Conservation (phyloP, 2,797 vertebrate genomes). For the Myotis daubentonii region DNA sequence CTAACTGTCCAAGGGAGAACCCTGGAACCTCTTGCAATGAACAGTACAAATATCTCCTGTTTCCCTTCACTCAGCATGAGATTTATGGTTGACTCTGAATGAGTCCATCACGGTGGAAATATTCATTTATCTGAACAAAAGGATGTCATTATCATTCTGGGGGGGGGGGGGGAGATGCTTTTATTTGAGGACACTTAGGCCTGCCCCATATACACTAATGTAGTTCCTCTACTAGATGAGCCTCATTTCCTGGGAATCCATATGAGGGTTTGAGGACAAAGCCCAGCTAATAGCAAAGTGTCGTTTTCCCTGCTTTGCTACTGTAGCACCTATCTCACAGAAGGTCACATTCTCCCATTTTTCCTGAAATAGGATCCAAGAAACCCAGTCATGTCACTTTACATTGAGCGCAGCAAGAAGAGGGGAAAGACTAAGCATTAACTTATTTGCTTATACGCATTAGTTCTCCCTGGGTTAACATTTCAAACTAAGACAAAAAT, state of each 20-base stretch:
- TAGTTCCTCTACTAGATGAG: background rate
- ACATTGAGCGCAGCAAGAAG: background rate
- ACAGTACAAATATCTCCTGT: background rate
- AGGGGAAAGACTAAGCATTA: background rate
- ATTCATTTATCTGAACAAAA: background rate
- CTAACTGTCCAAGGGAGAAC: background rate
- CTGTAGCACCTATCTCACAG: background rate
- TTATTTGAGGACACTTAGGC: background rate
- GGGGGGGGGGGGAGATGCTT: background rate
- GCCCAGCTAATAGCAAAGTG: background rate
- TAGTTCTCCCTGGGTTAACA: conserved; percentile 26
- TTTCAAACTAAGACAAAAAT: conserved; percentile 50
- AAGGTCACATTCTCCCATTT: conserved; percentile 41
- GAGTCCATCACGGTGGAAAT: background rate
- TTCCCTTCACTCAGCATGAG: background rate
- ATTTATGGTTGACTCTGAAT: background rate
- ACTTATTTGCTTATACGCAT: conserved; percentile 39
- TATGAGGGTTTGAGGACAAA: background rate
- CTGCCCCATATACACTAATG: background rate
- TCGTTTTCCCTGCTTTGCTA: background rate
- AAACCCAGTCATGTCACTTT: conserved; percentile 8
- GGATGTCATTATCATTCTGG: background rate
- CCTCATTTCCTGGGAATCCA: background rate
- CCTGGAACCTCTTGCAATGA: background rate
- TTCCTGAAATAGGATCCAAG: conserved; percentile 36